phyloP scores from a whole-genome alignment of 1,140 invertebrate genomes.

The Drosophila ironensis region DNA sequence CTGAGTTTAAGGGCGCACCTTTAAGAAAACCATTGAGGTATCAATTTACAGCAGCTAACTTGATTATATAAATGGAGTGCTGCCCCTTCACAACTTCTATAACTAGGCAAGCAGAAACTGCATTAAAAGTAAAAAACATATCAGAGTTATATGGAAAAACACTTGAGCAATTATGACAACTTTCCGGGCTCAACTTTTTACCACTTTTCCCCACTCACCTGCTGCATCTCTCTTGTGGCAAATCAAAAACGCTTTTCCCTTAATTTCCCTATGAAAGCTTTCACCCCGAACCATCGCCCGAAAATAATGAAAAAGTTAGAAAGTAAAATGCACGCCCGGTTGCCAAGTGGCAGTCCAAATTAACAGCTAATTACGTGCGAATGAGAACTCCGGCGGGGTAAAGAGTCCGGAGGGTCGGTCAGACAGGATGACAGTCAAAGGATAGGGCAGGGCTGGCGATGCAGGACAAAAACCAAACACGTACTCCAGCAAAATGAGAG shows the following conservation, averaged over 20 bases:
- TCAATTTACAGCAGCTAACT: no score
- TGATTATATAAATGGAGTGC: no score
- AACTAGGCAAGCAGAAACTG: no score
- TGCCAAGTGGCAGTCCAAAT: conserved; percentile 56
- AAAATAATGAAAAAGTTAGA: conserved; percentile 37
- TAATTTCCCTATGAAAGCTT: conserved; percentile 13
- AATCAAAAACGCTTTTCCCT: conserved; percentile 9
- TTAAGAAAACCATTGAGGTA: no score
- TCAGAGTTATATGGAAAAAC: neutral
- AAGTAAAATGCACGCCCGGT: conserved; percentile 54
- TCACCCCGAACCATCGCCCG: neutral
- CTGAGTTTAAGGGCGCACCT: no score
- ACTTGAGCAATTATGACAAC: neutral
- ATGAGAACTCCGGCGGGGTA: conserved; percentile 44
- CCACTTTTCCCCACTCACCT: neutral
- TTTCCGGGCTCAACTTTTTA: conserved; percentile 12
- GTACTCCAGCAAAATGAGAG: conserved; percentile 36
- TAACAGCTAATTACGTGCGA: conserved; percentile 73
- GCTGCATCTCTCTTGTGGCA: conserved; percentile 13
- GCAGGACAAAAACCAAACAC: conserved; percentile 23
- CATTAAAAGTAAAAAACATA: conserved; percentile 8
- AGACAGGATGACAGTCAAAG: neutral
- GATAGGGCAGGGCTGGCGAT: neutral
- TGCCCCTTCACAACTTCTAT: no score
- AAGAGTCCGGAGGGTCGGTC: neutral